These are phyloP conservation scores for Caenorhabditis angaria DNA, from an alignment of 2,888 invertebrate genomes.

Conservation along the genomic window DNA sequence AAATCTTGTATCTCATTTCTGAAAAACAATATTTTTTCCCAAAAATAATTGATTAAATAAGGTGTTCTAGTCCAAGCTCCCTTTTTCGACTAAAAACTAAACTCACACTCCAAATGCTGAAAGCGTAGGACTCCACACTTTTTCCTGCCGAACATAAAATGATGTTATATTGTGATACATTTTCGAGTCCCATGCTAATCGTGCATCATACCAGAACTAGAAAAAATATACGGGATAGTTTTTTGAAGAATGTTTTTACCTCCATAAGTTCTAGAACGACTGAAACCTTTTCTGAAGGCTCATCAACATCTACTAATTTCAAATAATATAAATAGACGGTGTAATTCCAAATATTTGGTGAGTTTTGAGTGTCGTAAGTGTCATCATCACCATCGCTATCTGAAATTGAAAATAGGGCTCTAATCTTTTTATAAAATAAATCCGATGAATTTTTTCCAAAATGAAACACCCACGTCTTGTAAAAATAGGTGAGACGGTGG, in stretches of 20 bases:
- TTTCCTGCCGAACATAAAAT: conserved; percentile 16
- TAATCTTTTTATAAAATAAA: not conserved
- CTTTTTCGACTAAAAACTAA: too few species aligned
- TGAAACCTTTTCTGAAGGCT: conserved; percentile 32
- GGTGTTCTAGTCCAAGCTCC: too few species aligned
- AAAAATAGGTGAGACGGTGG: conserved; percentile 18
- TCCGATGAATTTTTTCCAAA: too few species aligned
- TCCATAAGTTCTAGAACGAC: conserved; percentile 31
- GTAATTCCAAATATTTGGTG: conserved; percentile 17
- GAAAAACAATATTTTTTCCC: not conserved
- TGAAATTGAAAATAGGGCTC: not conserved
- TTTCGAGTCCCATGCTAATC: conserved; percentile 19
- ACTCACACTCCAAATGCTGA: conserved; percentile 31
- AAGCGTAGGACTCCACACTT: conserved; percentile 33
- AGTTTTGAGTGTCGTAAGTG: conserved; percentile 4
- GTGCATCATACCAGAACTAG: conserved; percentile 29
- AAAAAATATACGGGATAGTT: too few species aligned
- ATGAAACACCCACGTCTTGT: conserved; percentile 5
- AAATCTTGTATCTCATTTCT: conserved; percentile 21
- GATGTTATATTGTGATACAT: conserved; percentile 1
- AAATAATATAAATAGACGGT: conserved; percentile 27
- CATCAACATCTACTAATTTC: conserved; percentile 30
- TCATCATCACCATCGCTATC: not conserved
- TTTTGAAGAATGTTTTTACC: too few species aligned
- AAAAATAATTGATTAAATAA: not conserved